These are phyloP conservation scores for Ormyrus rosae DNA, from an alignment of 2,888 invertebrate species.

Conservation along the genomic window DNA sequence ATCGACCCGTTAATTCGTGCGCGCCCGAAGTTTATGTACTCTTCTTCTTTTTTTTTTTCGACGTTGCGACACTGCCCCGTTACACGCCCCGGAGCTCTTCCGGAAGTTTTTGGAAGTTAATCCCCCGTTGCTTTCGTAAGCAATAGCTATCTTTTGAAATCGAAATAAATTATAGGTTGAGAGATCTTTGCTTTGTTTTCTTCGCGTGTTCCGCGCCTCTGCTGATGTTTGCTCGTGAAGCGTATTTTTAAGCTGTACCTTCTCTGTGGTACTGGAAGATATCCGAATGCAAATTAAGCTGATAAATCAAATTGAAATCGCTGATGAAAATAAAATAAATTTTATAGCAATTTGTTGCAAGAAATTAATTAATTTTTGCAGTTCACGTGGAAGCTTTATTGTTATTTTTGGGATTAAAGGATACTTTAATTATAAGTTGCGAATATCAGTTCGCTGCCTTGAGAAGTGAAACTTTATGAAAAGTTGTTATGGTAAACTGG, in stretches of 20 bases:
- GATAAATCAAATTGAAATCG: too few relatives aligned
- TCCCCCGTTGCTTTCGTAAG: slow-evolving; percentile 37
- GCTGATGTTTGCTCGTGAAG: not conserved
- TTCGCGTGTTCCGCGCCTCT: not conserved
- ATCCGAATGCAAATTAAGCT: too few relatives aligned
- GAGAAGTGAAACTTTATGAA: too few relatives aligned
- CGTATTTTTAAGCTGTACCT: not conserved
- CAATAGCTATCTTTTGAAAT: slow-evolving; percentile 16
- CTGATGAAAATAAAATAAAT: too few relatives aligned
- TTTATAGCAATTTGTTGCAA: too few relatives aligned
- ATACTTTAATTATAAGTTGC: too few relatives aligned
- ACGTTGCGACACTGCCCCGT: slow-evolving; percentile 15
- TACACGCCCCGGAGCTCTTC: slow-evolving; percentile 28
- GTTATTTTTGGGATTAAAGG: too few relatives aligned
- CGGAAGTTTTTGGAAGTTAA: slow-evolving; percentile 28
- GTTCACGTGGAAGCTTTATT: too few relatives aligned
- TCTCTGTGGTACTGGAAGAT: not conserved
- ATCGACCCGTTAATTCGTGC: slow-evolving; percentile 37
- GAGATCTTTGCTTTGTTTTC: slow-evolving; percentile 29
- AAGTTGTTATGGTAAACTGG: too few relatives aligned
- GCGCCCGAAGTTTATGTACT: not conserved
- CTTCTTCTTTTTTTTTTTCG: not conserved
- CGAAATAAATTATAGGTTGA: slow-evolving; percentile 18
- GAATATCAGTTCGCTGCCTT: too few relatives aligned
- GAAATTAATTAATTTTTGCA: too few relatives aligned